Conservation (phyloP, 2,113 vertebrate genomes). For the Cyanoliseus patagonus region DNA sequence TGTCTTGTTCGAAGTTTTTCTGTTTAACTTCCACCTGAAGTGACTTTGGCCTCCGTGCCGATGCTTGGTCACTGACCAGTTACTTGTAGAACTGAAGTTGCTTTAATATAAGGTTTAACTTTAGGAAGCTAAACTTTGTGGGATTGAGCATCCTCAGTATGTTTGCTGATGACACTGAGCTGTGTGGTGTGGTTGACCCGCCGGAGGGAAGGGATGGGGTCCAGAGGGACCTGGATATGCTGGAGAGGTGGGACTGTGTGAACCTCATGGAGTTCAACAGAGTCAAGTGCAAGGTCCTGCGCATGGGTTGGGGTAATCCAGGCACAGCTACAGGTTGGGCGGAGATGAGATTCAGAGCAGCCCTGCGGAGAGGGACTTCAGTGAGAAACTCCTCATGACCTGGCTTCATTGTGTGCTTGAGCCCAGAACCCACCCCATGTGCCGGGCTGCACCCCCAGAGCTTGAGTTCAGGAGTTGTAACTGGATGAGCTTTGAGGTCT, state of each 20-base stretch:
- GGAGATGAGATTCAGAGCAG: neutral
- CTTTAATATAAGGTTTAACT: neutral
- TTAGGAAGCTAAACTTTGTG: neutral
- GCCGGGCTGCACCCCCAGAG: neutral
- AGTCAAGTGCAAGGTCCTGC: neutral
- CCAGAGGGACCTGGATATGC: neutral
- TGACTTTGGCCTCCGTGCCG: neutral
- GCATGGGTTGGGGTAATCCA: neutral
- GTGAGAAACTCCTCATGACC: neutral
- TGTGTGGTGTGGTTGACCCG: neutral
- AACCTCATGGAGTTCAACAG: neutral
- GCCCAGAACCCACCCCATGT: neutral
- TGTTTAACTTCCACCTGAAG: neutral
- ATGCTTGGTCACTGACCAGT: neutral
- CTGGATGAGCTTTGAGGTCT: too few species aligned
- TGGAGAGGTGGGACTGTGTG: neutral
- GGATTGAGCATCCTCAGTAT: neutral
- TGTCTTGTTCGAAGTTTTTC: slow-evolving; percentile 44
- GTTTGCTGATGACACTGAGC: neutral
- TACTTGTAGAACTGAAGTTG: neutral
- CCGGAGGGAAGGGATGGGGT: neutral
- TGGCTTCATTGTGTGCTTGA: neutral
- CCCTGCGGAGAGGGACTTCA: neutral
- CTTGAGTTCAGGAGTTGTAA: too few species aligned
- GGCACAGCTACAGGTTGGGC: neutral